phyloP scores from a whole-genome alignment of 1,140 invertebrate genomes.

The Carposina sasakii region DNA sequence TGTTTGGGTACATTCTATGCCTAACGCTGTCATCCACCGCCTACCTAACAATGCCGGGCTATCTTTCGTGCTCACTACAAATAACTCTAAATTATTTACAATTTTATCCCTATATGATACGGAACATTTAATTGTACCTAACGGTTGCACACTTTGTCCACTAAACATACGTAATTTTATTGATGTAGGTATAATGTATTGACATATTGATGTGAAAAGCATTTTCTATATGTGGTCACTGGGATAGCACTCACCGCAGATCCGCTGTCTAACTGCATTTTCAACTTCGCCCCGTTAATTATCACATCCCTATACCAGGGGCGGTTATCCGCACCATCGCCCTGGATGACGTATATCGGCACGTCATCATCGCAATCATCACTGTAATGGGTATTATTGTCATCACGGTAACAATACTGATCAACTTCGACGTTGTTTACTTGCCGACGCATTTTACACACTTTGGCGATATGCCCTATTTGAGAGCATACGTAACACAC shows the following conservation, averaged over 20 bases:
- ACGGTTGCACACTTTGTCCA: slow-evolving; percentile 5
- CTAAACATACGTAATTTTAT: slow-evolving; percentile 2
- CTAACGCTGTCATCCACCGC: neutral
- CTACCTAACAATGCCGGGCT: neutral
- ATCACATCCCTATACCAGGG: too few relatives aligned
- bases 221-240: neutral
- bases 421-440: too few relatives aligned
- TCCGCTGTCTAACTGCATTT: too few relatives aligned
- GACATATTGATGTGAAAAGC: neutral
- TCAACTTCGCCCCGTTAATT: too few relatives aligned
- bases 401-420: too few relatives aligned
- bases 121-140: neutral
- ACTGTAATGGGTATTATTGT: too few relatives aligned
- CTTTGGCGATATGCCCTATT: too few relatives aligned
- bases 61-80: neutral
- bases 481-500: too few relatives aligned
- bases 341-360: too few relatives aligned
- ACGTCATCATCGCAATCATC: too few relatives aligned
- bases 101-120: slow-evolving; percentile 1
- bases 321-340: too few relatives aligned
- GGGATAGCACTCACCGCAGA: slow-evolving; percentile 6
- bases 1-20: neutral
- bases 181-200: neutral
- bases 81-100: neutral
- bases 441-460: too few relatives aligned